Evolutionary conservation across 2,113 vertebrate genomes (phyloP), one percentile per base, ranked within the genome.

Genomic region (Ictidomys tridecemlineatus): DNA sequence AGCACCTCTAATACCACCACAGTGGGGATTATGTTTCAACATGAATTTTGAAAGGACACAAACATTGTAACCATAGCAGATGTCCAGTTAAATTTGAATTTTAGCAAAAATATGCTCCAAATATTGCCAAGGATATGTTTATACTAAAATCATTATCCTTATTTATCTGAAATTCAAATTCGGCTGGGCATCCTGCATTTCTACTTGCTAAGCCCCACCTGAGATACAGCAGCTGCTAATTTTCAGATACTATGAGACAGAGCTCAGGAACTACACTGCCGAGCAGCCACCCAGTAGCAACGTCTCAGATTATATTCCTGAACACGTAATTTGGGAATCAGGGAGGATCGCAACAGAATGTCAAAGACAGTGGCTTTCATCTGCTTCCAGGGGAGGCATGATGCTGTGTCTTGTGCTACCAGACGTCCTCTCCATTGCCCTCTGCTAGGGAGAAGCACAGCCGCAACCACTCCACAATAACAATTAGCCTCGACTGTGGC

Each of bases 201-300:
- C 63, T 48, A 5, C 39, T 80, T 70, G 14, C 13, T 74, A 26
- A 56, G 4, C 17, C 17, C 51, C 87, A 67, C 73, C 67, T 67
- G 32, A 72, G 14, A 63, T 1, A 26, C 5, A 14, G 2, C 12
- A 13, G 69, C 74, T 61, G 63, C 78, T 97, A 61, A 96, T 93
- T 91, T 63, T 80, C 97, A 91, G 92, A 78, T 97, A 89, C 95
- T 88, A 88, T 39, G 96, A 95, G 96, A 83, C 87, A 77, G 85
- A 93, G 95, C 94, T 93, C 94, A 94, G 97, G 89, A 96, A 94
- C 30, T 65, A 20, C 87, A 39, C 96, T 96, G 97, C 96, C 98
- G 96, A 94, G 95, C 45, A 94, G 95, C 91, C 4, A 4, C 45
- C 8, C 30, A 32, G 83, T 96, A 97, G 96, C 95, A 82, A 53